Evolutionary conservation across 2,888 invertebrate species (phyloP).

Genomic region (Mesorhabditis spiculigera): DNA sequence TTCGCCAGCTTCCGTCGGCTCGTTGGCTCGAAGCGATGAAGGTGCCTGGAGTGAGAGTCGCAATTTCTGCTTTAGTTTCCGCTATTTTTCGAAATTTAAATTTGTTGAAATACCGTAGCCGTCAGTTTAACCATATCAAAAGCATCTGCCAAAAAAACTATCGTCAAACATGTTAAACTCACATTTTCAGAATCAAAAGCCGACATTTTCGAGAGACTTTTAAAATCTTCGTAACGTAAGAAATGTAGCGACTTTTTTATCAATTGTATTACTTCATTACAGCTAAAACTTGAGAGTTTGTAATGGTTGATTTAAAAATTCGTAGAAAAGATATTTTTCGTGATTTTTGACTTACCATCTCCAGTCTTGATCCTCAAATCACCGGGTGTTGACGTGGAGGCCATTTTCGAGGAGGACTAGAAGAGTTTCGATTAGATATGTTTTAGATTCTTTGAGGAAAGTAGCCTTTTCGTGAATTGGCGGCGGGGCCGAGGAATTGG

Average conservation of each 20-base stretch:
- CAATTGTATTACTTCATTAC: neutral
- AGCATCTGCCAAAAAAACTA: neutral
- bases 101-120: too few relatives aligned
- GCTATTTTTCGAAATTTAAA: too few relatives aligned
- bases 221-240: too few relatives aligned
- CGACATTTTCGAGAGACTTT: neutral
- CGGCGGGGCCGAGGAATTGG: too few relatives aligned
- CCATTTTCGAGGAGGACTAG: neutral
- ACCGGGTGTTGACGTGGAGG: neutral
- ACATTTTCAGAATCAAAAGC: neutral
- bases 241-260: neutral
- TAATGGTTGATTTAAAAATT: too few relatives aligned
- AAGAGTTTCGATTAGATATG: too few relatives aligned
- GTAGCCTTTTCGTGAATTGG: too few relatives aligned
- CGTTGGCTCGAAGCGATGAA: constrained; percentile 91
- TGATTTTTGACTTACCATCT: neutral
- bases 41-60: constrained; percentile 61
- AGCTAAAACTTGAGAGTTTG: too few relatives aligned
- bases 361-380: neutral
- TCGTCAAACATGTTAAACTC: neutral
- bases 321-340: neutral
- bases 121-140: too few relatives aligned
- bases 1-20: constrained; percentile 96
- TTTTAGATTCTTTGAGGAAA: too few relatives aligned
- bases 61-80: too few relatives aligned